Conservation (phyloP, 1,140 invertebrate genomes). For the Geopemphigus sp. region DNA sequence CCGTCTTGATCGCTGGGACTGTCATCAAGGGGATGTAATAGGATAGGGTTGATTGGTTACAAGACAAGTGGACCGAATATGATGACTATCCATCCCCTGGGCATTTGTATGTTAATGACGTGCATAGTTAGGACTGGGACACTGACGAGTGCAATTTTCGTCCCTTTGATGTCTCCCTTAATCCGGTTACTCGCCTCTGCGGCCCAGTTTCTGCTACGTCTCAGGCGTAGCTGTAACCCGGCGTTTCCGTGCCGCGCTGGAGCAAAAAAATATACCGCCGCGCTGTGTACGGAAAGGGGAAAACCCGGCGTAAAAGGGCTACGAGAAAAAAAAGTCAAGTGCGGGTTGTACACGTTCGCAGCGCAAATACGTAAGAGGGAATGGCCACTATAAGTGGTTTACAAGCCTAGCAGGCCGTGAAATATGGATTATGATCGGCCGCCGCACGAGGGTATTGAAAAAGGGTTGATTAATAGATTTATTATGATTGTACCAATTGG, state of each 20-base stretch:
- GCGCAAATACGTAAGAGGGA: conserved; percentile 37
- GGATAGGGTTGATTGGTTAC: conserved; percentile 50
- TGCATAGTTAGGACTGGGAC: conserved; percentile 45
- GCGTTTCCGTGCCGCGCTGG: not conserved
- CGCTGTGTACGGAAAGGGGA: not conserved
- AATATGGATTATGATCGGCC: conserved; percentile 48
- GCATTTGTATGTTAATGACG: conserved; percentile 50
- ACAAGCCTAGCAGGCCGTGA: conserved; percentile 39
- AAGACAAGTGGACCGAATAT: conserved; percentile 50
- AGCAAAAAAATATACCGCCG: conserved; percentile 31
- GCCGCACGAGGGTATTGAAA: conserved; percentile 31
- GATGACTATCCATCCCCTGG: conserved; percentile 49
- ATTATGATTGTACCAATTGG: conserved; percentile 43
- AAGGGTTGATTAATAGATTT: conserved; percentile 49
- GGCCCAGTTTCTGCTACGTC: conserved; percentile 39
- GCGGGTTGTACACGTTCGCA: conserved; percentile 39
- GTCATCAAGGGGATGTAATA: conserved; percentile 35
- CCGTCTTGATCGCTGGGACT: conserved; percentile 34
- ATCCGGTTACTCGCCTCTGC: conserved; percentile 43
- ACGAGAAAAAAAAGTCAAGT: conserved; percentile 47
- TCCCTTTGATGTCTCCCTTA: conserved; percentile 48
- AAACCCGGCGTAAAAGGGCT: not conserved
- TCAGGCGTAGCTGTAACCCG: not conserved
- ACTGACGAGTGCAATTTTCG: conserved; percentile 48
- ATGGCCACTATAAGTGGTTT: conserved; percentile 47